phyloP scores from a whole-genome alignment of 2,797 vertebrate genomes.

The Platyrinchus mystaceus region DNA sequence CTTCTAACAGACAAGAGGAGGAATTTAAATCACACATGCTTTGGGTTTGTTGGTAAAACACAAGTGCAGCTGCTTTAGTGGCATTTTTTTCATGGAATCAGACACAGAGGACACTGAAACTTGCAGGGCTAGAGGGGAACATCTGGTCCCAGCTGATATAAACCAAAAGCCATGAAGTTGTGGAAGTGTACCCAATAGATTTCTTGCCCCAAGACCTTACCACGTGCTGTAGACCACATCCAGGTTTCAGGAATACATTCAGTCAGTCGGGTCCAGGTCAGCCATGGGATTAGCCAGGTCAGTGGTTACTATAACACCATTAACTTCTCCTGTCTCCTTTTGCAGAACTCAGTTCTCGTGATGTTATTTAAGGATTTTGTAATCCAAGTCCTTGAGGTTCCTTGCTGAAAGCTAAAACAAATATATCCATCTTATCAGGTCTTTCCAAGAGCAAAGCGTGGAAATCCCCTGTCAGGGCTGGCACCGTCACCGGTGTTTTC shows the following conservation, averaged over 20 bases:
- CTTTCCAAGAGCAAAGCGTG: neutral
- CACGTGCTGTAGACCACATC: neutral
- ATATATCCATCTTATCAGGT: neutral
- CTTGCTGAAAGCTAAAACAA: neutral
- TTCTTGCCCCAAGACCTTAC: neutral
- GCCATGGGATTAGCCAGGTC: neutral
- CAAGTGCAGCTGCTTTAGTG: neutral
- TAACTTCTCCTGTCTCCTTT: neutral
- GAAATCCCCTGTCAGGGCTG: neutral
- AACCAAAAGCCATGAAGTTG: neutral
- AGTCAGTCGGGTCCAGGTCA: neutral
- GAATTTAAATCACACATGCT: neutral
- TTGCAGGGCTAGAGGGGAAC: neutral
- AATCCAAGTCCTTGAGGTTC: neutral
- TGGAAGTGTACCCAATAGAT: neutral
- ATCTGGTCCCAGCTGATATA: neutral
- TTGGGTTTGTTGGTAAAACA: neutral
- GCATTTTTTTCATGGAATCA: neutral
- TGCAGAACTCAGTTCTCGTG: neutral
- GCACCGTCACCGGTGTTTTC: neutral
- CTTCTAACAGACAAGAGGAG: neutral
- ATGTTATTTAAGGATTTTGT: neutral
- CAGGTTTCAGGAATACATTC: neutral
- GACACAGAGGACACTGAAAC: neutral
- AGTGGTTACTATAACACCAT: neutral